These are phyloP conservation scores for Xanthorhoe designata DNA, from an alignment of 2,888 invertebrate species.

Conservation along the genomic window DNA sequence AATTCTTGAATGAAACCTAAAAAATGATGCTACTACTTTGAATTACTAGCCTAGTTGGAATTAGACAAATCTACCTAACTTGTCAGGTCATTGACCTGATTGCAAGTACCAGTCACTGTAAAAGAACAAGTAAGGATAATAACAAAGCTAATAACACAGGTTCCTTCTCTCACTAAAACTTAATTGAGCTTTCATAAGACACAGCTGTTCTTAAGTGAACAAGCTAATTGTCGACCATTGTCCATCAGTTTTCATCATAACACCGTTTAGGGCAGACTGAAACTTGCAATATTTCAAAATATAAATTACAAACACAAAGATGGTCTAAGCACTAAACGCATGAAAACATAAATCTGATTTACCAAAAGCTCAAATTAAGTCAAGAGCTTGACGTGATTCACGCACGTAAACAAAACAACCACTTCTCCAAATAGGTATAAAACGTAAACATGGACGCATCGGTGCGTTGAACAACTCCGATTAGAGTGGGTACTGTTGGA, in stretches of 20 bases:
- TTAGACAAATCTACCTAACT: neutral
- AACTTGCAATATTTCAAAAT: conserved; percentile 24
- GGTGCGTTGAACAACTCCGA: conserved; percentile 66
- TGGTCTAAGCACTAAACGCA: conserved; percentile 45
- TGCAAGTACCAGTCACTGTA: neutral
- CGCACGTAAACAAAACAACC: conserved; percentile 73
- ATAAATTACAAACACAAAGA: conserved; percentile 36
- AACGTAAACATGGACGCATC: conserved; percentile 71
- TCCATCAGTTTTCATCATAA: conserved; percentile 32
- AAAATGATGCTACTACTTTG: conserved; percentile 16
- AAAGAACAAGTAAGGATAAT: neutral
- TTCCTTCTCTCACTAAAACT: neutral
- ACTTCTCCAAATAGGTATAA: conserved; percentile 64
- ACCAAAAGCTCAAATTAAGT: conserved; percentile 62
- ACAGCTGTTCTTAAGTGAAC: conserved; percentile 36
- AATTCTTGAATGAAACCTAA: neutral
- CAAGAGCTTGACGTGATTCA: conserved; percentile 70
- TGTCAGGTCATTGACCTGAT: neutral
- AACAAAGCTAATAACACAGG: neutral
- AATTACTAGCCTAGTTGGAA: conserved; percentile 14
- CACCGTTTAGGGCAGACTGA: conserved; percentile 29
- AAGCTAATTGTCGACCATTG: conserved; percentile 27
- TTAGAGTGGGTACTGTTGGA: conserved; percentile 50
- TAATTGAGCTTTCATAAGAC: conserved; percentile 26
- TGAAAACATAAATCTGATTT: conserved; percentile 53